These are phyloP conservation scores for Canis aureus DNA, from an alignment of 2,113 vertebrate genomes.

Conservation along the genomic window DNA sequence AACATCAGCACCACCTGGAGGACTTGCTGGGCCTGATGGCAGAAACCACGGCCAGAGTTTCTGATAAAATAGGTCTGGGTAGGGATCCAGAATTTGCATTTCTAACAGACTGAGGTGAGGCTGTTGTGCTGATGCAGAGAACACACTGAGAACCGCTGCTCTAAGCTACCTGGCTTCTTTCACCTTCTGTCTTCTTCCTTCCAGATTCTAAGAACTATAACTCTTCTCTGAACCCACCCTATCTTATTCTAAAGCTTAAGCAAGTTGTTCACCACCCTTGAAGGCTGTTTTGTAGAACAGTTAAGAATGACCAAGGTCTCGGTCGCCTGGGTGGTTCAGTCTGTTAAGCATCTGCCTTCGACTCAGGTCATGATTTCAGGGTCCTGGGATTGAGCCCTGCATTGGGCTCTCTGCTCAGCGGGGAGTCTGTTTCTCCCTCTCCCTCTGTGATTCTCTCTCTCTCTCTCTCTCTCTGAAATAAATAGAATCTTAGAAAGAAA, in stretches of 20 bases:
- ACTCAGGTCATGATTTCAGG: not conserved
- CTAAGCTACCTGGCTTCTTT: not conserved
- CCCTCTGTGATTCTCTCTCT: not conserved
- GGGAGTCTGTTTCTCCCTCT: not conserved
- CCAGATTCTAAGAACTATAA: not conserved
- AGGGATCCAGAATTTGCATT: not conserved
- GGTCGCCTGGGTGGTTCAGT: not conserved
- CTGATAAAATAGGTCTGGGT: not conserved
- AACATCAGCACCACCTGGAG: not conserved
- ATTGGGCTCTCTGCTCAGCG: not conserved
- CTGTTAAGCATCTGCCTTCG: not conserved
- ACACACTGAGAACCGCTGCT: not conserved
- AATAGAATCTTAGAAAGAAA: not conserved
- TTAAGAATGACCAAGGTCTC: not conserved
- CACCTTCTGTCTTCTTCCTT: not conserved
- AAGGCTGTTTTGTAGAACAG: not conserved
- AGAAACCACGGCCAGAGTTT: not conserved
- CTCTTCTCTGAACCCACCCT: not conserved
- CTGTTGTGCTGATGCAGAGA: not conserved
- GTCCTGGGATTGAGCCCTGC: too few relatives aligned
- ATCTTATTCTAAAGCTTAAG: not conserved
- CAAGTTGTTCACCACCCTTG: not conserved
- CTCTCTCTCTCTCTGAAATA: not conserved
- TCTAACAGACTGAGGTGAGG: not conserved
- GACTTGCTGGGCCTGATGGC: not conserved